Evolutionary conservation across 37 sponge, comb jelly and placozoan genomes (phyloP).

Genomic region (Bolinopsis microptera): DNA sequence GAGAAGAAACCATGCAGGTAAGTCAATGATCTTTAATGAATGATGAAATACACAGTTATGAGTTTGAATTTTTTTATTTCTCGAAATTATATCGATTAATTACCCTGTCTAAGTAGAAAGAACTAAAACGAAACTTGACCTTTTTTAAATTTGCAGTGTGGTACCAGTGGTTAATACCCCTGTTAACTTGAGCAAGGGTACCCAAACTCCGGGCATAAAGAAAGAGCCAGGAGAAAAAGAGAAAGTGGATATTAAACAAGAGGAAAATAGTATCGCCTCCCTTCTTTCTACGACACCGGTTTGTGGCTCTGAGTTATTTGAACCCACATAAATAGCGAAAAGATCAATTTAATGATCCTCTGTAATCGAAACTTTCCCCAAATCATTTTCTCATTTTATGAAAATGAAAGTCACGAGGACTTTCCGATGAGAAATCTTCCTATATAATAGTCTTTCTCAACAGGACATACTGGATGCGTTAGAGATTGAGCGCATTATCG

Average conservation of each 20-base stretch:
- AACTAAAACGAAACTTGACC: too few species aligned
- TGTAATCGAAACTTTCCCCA: too few species aligned
- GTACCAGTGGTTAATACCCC: not conserved
- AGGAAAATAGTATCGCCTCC: not conserved
- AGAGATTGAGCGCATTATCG: not conserved
- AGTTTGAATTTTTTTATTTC: too few species aligned
- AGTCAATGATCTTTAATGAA: too few species aligned
- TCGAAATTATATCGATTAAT: too few species aligned
- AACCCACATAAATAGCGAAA: too few species aligned
- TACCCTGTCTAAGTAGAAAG: too few species aligned
- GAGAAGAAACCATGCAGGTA: not conserved
- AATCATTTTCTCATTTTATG: too few species aligned
- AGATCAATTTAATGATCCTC: not conserved
- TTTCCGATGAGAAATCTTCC: too few species aligned
- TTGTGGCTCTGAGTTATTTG: too few species aligned
- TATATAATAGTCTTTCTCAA: not conserved
- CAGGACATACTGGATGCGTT: slow-evolving; percentile 21
- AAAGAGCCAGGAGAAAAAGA: not conserved
- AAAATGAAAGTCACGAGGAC: too few species aligned
- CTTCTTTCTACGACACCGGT: slow-evolving; percentile 2
- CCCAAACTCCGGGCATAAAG: not conserved
- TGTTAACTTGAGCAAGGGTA: not conserved
- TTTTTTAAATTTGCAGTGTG: not conserved
- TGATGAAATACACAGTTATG: too few species aligned
- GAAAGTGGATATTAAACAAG: not conserved